Percentiles rank a stretch among this genome's conserved stretches.
phyloP scores from a whole-genome alignment of 2,113 vertebrate species.

The Lichenostomus cassidix region DNA sequence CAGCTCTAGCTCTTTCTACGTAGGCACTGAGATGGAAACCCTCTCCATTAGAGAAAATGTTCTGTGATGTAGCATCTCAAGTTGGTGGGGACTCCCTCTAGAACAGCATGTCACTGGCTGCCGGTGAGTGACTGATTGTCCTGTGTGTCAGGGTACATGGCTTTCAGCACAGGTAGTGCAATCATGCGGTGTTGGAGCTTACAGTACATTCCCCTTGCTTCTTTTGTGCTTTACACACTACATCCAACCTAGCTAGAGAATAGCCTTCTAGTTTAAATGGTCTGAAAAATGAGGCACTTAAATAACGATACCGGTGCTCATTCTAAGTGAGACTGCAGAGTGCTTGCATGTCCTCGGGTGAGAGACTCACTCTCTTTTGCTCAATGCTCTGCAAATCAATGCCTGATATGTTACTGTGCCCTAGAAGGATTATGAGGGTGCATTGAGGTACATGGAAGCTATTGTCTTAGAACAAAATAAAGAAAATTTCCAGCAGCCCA shows the following conservation, averaged over 20 bases:
- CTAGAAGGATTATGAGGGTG: not conserved
- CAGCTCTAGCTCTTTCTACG: not conserved
- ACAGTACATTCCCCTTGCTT: not conserved
- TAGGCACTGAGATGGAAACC: not conserved
- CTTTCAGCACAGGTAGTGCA: rapidly evolving
- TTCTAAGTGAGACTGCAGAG: not conserved
- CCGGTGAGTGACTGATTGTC: rapidly evolving
- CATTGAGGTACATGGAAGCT: not conserved
- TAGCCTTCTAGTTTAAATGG: not conserved
- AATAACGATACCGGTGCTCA: not conserved
- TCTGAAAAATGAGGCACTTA: not conserved
- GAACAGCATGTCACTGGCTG: not conserved
- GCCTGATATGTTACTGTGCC: not conserved
- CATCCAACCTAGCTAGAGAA: not conserved
- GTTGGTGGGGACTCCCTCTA: not conserved
- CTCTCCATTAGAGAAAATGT: not conserved
- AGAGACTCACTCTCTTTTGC: not conserved
- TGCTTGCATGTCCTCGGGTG: rapidly evolving
- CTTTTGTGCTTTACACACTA: not conserved
- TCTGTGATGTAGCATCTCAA: not conserved
- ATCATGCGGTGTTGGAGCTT: not conserved
- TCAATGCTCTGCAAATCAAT: not conserved
- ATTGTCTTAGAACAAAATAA: not conserved
- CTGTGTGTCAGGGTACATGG: not conserved
- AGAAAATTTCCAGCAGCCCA: not conserved